phyloP scores from a whole-genome alignment of 1,140 invertebrate genomes.

The Drosophila pseudoobscura region DNA sequence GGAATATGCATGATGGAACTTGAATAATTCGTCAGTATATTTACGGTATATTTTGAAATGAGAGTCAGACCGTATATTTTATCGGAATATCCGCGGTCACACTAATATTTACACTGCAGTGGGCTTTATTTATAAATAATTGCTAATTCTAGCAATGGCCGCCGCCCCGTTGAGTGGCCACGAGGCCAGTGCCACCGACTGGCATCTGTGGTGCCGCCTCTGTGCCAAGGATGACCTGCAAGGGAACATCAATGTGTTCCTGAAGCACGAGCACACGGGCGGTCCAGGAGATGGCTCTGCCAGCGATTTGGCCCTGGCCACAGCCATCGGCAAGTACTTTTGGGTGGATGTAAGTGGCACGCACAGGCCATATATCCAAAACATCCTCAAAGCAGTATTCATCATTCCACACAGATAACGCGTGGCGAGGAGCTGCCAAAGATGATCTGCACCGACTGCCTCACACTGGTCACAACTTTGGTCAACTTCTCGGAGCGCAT shows the following conservation, averaged over 20 bases:
- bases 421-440: slow-evolving; percentile 63
- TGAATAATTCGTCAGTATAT: too few relatives aligned
- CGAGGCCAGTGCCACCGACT: slow-evolving; percentile 17
- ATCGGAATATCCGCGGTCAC: too few relatives aligned
- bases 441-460: slow-evolving; percentile 66
- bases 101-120: slow-evolving; percentile 2
- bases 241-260: slow-evolving; percentile 66
- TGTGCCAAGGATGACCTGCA: slow-evolving; percentile 73
- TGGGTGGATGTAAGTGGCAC: slow-evolving; percentile 65
- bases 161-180: slow-evolving; percentile 13
- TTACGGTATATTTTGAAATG: too few relatives aligned
- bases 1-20: too few relatives aligned
- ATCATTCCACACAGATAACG: slow-evolving; percentile 39
- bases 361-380: too few relatives aligned
- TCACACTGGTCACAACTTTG: slow-evolving; percentile 62
- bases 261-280: slow-evolving; percentile 55
- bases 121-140: slow-evolving; percentile 31
- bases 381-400: too few relatives aligned
- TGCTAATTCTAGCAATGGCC: slow-evolving; percentile 38
- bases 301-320: slow-evolving; percentile 49
- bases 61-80: too few relatives aligned
- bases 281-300: background rate
- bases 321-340: slow-evolving; percentile 73
- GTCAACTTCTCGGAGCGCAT: slow-evolving; percentile 72
- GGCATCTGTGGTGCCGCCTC: slow-evolving; percentile 74